Percentiles rank a stretch among this genome's conserved stretches.
phyloP scores from a whole-genome alignment of 92 coral and sea anemone genomes.

The Parazoanthus atlanticus region DNA sequence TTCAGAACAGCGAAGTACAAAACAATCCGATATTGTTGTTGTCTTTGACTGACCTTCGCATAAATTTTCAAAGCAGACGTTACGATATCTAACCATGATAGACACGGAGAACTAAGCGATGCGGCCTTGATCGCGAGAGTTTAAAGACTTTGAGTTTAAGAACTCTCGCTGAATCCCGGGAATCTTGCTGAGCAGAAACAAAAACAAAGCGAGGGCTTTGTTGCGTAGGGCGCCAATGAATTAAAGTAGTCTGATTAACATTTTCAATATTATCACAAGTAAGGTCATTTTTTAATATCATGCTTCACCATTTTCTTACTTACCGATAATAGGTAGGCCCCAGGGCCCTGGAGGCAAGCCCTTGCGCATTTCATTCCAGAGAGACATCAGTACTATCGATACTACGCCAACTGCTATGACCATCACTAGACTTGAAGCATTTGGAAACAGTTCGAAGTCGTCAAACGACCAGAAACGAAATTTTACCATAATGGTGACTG shows the following conservation, averaged over 20 bases:
- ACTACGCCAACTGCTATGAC: background rate
- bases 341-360: slow-evolving; percentile 59
- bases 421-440: background rate
- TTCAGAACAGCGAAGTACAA: too few species aligned
- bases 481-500: background rate
- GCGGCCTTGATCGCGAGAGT: too few species aligned
- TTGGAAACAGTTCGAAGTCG: background rate
- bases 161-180: too few species aligned
- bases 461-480: background rate
- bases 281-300: background rate
- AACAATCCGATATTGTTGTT: too few species aligned
- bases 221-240: background rate
- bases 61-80: too few species aligned
- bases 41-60: too few species aligned
- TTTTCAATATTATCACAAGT: background rate
- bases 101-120: too few species aligned
- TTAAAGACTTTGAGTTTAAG: too few species aligned
- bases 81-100: too few species aligned
- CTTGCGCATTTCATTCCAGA: background rate
- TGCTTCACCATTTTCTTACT: slow-evolving; percentile 9
- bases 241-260: background rate
- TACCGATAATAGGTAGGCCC: slow-evolving; percentile 63
- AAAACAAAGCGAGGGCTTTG: background rate
- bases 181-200: too few species aligned
- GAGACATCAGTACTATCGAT: background rate